phyloP scores from a whole-genome alignment of 2,113 vertebrate genomes.

The Pandion haliaetus region DNA sequence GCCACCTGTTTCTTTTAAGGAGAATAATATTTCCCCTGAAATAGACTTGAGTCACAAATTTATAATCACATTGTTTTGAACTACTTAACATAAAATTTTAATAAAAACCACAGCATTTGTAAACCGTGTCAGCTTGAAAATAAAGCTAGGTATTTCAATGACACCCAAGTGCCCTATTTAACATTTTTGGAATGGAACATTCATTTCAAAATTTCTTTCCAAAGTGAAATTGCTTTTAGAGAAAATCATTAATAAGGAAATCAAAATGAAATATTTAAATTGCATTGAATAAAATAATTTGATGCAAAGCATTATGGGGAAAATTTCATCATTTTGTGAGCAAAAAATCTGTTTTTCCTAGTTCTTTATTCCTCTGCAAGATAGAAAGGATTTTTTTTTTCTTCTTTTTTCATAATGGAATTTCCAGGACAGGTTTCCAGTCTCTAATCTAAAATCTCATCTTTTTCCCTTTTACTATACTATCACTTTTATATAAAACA shows the following conservation, averaged over 20 bases:
- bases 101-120: slow-evolving; percentile 26
- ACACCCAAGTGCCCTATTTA: slow-evolving; percentile 42
- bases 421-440: not conserved
- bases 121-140: slow-evolving; percentile 34
- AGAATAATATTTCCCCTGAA: not conserved
- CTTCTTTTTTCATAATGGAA: not conserved
- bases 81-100: slow-evolving; percentile 62
- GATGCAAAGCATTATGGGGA: not conserved
- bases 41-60: slow-evolving; percentile 44
- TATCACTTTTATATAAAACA: not conserved
- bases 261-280: slow-evolving; percentile 60
- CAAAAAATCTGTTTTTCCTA: not conserved
- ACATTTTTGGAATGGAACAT: not conserved
- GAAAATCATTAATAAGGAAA: slow-evolving; percentile 48
- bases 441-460: not conserved
- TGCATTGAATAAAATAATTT: slow-evolving; percentile 7
- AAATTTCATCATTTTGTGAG: not conserved
- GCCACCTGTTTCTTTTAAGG: slow-evolving; percentile 8
- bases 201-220: slow-evolving; percentile 53
- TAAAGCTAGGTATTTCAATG: slow-evolving; percentile 51
- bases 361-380: not conserved
- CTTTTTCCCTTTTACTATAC: not conserved
- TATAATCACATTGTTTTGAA: slow-evolving; percentile 50
- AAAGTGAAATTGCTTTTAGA: slow-evolving; percentile 32
- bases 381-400: not conserved